Base-by-base conservation (phyloP, 53 echinoderm and acorn worm species). In the Antedon mediterranea region DNA sequence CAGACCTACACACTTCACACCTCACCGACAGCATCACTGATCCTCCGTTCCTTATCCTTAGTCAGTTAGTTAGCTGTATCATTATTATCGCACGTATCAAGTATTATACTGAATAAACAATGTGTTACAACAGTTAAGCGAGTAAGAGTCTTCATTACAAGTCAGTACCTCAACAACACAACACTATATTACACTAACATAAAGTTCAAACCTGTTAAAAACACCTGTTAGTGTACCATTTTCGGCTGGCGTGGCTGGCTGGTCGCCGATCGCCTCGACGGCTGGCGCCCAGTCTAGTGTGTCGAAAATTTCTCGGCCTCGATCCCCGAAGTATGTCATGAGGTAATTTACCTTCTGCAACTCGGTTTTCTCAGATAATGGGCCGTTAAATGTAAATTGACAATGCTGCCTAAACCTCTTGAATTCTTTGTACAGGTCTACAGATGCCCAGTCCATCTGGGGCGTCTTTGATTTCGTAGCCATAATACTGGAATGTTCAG, bases 291-390 rank as follows among this genome's bases (percentile, higher is more conserved):
- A 88, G 26, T 80, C 30, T 32, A 87, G 85, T 0, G 83, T 90
- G 31, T 79, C 73, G 44, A 83, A 90, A 20, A 88, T 85, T 23
- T 88, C 81, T 30, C 85, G 78, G 43, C 87, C 85, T 76, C 85
- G 79, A 43, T 87, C 85, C 14, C 85, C 90, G 11, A 78, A 84
- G 73, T 85, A 87, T 3, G 85, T 90, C 85, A 90, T 90, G 27
- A 90, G 71, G 31, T 90, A 85, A 43, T 87, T 87, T 0, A 90
- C 83, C 75, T 78, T 77, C 79, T 87, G 81, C 9, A 82, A 34
- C 57, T 90, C 85, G 20, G 90, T 43, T 43, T 87, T 90, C 28
- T 73, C 79, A 26, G 87, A 84, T 43, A 87, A 78, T 29, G 85
- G 90, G 15, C 87, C 83, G 9, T 87, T 76, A 37, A 79, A 87